Evolutionary conservation across 2,797 vertebrate species (phyloP), one percentile per base, ranked within the genome.

Genomic region (Chelidonichthys spinosus): DNA sequence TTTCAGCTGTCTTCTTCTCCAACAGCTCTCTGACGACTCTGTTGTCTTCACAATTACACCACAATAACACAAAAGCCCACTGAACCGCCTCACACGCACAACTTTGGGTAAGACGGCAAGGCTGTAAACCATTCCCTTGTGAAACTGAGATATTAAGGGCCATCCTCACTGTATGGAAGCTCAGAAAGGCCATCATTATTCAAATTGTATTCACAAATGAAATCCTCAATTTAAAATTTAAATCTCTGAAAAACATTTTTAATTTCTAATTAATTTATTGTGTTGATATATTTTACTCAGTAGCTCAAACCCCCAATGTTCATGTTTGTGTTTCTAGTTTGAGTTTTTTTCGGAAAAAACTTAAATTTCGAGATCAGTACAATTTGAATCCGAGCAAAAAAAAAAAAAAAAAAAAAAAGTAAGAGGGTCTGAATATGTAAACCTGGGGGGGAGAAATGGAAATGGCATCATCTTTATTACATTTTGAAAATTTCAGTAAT

Each of bases 11-110:
- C 40, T 70, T 40, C 44, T 43, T 46, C 32, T 79, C 35, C 15
- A 17, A 11, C 44, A n/a, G 33, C 66, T 49, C 18, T 44, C 6
- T 36, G 66, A 7, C 3, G 3, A 37, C 58, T 53, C 58, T 32
- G 64, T 25, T 63, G 52, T 76, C 59, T 59, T 59, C 62, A 54
- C 39, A 62, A 35, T 52, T 11, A 63, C 44, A 47, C 39, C 44
- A 43, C 52, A 14, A 49, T 3, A 36, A 13, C 13, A 55, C 15
- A 50, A 56, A 58, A 39, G 70, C 64, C 13, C 33, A n/a, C 4
- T 50, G 47, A 13, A 10, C 11, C 14, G 46, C 53, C 50, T 32
- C 42, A 11, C 65, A 25, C 42, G 25, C 15, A 52, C 2, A 52
- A 50, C 5, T 36, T 8, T 25, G 37, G 37, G 6, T n/a, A 33